A percentile compares a stretch with the other conserved stretches of the same genome.
These are phyloP conservation scores for Paratilapia polleni DNA, from an alignment of 2,113 vertebrate species.

Conservation along the genomic window DNA sequence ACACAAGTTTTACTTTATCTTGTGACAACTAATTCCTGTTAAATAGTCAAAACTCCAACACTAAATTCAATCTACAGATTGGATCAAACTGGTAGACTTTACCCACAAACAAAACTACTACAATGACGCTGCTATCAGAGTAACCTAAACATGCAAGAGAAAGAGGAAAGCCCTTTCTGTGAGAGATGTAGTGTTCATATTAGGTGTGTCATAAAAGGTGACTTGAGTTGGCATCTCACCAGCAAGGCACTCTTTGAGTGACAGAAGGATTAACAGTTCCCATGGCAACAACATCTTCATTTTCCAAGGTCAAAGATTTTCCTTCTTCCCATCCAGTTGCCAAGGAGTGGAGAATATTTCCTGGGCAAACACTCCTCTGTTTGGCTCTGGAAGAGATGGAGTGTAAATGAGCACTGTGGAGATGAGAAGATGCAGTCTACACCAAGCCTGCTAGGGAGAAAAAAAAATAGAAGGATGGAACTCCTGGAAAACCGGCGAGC, in stretches of 20 bases:
- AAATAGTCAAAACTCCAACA: background rate
- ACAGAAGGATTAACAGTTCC: conserved; percentile 93
- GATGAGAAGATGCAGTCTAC: conserved; percentile 29
- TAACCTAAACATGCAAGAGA: conserved; percentile 33
- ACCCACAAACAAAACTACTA: background rate
- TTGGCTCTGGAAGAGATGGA: conserved; percentile 57
- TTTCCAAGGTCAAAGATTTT: conserved; percentile 89
- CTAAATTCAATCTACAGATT: background rate
- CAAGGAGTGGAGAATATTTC: conserved; percentile 61
- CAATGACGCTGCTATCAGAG: background rate
- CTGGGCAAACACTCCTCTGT: conserved; percentile 42
- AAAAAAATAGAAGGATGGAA: conserved; percentile 38
- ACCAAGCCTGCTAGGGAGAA: background rate
- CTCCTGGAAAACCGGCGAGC: conserved; percentile 50
- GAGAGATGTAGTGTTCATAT: conserved; percentile 73
- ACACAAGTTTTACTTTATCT: background rate
- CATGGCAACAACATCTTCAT: conserved; percentile 95
- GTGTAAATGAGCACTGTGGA: conserved; percentile 26
- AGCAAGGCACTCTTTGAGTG: conserved; percentile 87
- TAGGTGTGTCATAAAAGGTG: conserved; percentile 83
- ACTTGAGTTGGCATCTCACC: conserved; percentile 84
- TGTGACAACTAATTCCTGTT: background rate
- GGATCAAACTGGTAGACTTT: background rate
- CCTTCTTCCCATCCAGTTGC: conserved; percentile 80
- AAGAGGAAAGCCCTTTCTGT: background rate